Conservation (phyloP, 2,113 vertebrate genomes). For the Hippocampus zosterae region DNA sequence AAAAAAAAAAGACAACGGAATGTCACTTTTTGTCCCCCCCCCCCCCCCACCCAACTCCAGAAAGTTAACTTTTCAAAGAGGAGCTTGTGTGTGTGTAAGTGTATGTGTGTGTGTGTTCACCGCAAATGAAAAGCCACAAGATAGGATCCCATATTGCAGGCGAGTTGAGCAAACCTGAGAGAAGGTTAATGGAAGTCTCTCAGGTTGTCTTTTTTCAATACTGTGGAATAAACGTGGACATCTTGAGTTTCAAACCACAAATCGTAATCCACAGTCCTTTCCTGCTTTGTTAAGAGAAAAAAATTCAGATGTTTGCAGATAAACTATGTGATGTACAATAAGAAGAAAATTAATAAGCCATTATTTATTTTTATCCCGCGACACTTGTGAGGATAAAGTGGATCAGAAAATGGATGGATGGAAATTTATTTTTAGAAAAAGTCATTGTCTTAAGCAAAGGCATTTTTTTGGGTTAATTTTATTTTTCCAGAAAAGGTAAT, state of each 20-base stretch:
- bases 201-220: background rate
- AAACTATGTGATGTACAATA: too few species aligned
- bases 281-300: background rate
- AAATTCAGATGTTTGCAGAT: too few species aligned
- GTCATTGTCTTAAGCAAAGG: too few species aligned
- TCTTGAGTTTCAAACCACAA: background rate
- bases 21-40: background rate
- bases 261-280: background rate
- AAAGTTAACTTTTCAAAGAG: constrained; percentile 12
- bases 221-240: background rate
- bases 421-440: too few species aligned
- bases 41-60: background rate
- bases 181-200: background rate
- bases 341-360: too few species aligned
- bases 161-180: background rate
- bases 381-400: too few species aligned
- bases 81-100: background rate
- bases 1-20: background rate
- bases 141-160: background rate
- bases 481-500: too few species aligned
- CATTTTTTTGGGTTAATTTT: too few species aligned
- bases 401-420: too few species aligned
- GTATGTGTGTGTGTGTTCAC: background rate
- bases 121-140: background rate
- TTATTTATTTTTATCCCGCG: too few species aligned